phyloP scores from a whole-genome alignment of 2,888 invertebrate genomes.

The Amiota communis region DNA sequence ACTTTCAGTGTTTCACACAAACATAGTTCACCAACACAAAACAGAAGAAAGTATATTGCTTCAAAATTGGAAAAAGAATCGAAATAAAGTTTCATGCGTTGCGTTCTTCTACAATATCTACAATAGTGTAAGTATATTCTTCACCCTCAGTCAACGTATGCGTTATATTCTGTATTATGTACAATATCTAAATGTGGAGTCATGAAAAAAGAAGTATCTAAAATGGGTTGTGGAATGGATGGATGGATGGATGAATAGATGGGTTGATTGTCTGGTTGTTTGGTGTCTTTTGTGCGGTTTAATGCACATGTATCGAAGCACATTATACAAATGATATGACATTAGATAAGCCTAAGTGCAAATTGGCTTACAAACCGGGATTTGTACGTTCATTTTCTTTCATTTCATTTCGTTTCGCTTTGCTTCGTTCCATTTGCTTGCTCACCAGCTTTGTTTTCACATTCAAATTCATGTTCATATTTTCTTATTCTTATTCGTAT shows the following conservation, averaged over 20 bases:
- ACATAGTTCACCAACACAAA: slow-evolving; percentile 9
- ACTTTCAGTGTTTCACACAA: background rate
- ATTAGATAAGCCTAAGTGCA: slow-evolving; percentile 74
- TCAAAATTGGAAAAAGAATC: too few relatives aligned
- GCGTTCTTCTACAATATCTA: too few relatives aligned
- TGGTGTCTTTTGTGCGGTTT: slow-evolving; percentile 5
- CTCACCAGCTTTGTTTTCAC: background rate
- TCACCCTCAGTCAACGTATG: slow-evolving; percentile 11
- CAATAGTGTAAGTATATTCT: too few relatives aligned
- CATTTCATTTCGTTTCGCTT: background rate
- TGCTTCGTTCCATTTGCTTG: too few relatives aligned
- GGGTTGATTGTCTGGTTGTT: background rate
- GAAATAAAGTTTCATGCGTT: too few relatives aligned
- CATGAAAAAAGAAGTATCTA: too few relatives aligned
- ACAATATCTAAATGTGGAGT: background rate
- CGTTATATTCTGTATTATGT: slow-evolving; percentile 13
- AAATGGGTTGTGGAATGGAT: too few relatives aligned
- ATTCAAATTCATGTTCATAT: slow-evolving; percentile 24
- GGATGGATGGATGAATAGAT: slow-evolving; percentile 11
- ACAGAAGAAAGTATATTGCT: too few relatives aligned
- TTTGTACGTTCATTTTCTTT: slow-evolving; percentile 57
- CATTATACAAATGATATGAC: slow-evolving; percentile 74
- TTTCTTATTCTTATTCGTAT: slow-evolving; percentile 23
- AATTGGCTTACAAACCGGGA: slow-evolving; percentile 74
- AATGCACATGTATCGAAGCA: slow-evolving; percentile 62